phyloP scores from a whole-genome alignment of 2,888 invertebrate genomes.

The Fissipunctia ypsillon region DNA sequence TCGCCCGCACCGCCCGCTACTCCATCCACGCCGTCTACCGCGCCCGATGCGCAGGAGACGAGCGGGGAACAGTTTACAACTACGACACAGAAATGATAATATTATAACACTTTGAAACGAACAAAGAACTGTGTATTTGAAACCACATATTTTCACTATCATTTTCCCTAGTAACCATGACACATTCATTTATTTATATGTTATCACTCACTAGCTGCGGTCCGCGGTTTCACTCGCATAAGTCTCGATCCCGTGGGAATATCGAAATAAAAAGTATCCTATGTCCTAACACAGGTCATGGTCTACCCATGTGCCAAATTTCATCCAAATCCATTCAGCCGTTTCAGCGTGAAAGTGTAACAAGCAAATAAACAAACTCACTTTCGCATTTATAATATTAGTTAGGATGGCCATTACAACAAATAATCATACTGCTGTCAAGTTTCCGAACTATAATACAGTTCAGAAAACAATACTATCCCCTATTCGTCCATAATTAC shows the following conservation, averaged over 20 bases:
- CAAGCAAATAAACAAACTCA: no score
- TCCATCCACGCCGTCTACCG: constrained; percentile 91
- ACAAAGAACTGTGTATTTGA: not conserved
- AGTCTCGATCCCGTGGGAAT: no score
- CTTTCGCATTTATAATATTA: no score
- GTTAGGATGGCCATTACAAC: not conserved
- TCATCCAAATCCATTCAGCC: no score
- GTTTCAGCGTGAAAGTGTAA: no score
- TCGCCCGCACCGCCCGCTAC: constrained; percentile 84
- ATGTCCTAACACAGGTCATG: no score
- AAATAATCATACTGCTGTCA: not conserved
- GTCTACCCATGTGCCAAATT: no score
- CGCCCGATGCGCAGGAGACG: constrained; percentile 90
- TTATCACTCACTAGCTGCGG: not conserved
- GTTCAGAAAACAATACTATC: not conserved
- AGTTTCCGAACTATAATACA: not conserved
- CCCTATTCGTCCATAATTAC: not conserved
- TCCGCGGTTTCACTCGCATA: no score
- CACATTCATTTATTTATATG: not conserved
- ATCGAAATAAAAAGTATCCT: no score
- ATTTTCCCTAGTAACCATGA: constrained; percentile 8
- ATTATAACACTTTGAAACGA: not conserved
- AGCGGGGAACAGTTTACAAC: constrained; percentile 92
- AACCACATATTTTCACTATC: not conserved
- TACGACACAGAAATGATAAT: constrained; percentile 71